A percentile compares a stretch with the other conserved stretches of the same genome.
These are phyloP conservation scores for Atta cephalotes DNA, from an alignment of 1,140 invertebrate species.

Conservation along the genomic window DNA sequence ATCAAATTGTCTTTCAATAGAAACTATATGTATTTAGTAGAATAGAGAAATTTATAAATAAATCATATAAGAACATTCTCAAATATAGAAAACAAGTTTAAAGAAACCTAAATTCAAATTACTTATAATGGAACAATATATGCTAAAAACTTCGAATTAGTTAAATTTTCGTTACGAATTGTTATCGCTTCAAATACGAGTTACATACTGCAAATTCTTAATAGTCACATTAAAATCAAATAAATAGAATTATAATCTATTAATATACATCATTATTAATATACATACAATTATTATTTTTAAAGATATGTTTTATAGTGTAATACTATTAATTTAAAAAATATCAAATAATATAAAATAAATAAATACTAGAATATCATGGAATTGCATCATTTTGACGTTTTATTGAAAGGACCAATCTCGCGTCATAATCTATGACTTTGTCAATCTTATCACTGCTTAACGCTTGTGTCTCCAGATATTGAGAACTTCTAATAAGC, in stretches of 20 bases:
- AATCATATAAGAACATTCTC: background rate
- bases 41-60: background rate
- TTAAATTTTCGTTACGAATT: conserved; percentile 16
- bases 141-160: background rate
- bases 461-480: no score
- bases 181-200: background rate
- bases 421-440: no score
- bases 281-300: conserved; percentile 1
- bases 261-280: background rate
- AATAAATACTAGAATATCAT: background rate
- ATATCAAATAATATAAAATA: background rate
- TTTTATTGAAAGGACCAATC: no score
- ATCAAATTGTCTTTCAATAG: background rate
- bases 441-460: no score
- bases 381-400: background rate
- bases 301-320: background rate
- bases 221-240: background rate
- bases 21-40: background rate
- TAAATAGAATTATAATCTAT: background rate
- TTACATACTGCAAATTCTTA: background rate
- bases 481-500: no score
- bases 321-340: background rate
- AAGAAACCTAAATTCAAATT: background rate
- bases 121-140: background rate
- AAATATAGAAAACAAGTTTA: background rate